Conservation (phyloP, 2,113 vertebrate species). For the Otocyon megalotis region DNA sequence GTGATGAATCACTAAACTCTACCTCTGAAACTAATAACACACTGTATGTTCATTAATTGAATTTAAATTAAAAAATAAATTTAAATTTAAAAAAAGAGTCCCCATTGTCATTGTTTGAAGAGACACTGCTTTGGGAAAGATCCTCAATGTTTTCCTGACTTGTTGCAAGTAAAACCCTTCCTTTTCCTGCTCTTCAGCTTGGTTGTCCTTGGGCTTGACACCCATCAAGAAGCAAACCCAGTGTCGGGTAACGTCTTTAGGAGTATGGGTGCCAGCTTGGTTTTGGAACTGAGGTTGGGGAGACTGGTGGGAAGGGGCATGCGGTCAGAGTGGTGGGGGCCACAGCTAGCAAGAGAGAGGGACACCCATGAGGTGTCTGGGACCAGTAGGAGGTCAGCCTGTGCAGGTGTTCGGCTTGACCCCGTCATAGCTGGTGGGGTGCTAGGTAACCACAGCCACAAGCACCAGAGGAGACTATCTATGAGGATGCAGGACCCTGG, state of each 20-base stretch:
- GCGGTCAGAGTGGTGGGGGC: not conserved
- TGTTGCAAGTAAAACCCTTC: not conserved
- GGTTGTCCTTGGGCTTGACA: not conserved
- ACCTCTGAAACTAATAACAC: not conserved
- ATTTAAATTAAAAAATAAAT: not conserved
- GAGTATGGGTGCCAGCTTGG: not conserved
- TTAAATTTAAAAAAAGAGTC: not conserved
- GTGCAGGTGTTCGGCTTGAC: not conserved
- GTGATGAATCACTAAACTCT: not conserved
- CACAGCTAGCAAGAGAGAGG: not conserved
- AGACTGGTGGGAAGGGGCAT: not conserved
- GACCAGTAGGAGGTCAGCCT: not conserved
- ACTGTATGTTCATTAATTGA: not conserved
- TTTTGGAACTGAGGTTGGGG: not conserved
- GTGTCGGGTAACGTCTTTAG: not conserved
- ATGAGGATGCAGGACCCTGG: not conserved
- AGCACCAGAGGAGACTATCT: not conserved
- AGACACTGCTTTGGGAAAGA: not conserved
- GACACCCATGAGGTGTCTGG: not conserved
- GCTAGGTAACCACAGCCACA: not conserved
- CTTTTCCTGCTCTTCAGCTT: not conserved
- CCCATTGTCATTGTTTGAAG: not conserved
- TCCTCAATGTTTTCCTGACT: not conserved
- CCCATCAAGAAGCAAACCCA: not conserved
- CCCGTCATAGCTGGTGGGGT: not conserved